A percentile compares a stretch with the other conserved stretches of the same genome.
Conservation (phyloP, 2,888 invertebrate species). For the Ephialtes manifestator region DNA sequence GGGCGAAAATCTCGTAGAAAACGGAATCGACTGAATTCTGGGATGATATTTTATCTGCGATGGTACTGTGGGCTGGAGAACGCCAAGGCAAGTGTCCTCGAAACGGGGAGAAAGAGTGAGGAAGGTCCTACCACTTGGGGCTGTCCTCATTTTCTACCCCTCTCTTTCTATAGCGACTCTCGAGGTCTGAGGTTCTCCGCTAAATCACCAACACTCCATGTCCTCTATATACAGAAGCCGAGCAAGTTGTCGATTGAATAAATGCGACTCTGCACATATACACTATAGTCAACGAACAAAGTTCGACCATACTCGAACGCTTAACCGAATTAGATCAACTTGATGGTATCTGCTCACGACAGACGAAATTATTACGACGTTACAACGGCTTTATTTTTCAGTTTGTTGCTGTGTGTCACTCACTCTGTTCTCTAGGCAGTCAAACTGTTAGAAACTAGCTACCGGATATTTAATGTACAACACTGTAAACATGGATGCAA, state of each 20-base stretch:
- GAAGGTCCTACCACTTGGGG: conserved; percentile 22
- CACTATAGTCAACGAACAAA: background rate
- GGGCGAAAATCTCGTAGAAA: background rate
- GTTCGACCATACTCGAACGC: conserved; percentile 1
- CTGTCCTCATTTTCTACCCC: conserved; percentile 20
- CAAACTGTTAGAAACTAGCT: background rate
- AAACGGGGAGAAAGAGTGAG: conserved; percentile 11
- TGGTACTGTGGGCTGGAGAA: background rate
- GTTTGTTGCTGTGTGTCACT: conserved; percentile 8
- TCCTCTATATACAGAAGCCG: conserved; percentile 5
- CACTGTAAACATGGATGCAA: no score
- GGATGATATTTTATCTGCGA: conserved; percentile 1
- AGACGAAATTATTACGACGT: background rate
- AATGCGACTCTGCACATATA: conserved; percentile 6
- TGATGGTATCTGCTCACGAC: conserved; percentile 11
- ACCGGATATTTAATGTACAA: background rate
- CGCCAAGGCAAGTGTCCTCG: conserved; percentile 17
- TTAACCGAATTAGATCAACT: conserved; percentile 28
- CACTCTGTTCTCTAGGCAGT: background rate
- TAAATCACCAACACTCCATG: conserved; percentile 29
- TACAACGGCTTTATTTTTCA: background rate
- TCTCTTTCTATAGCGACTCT: conserved; percentile 6
- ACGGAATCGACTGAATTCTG: conserved; percentile 14
- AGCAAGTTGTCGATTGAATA: conserved; percentile 21
- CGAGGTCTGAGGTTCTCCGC: conserved; percentile 25